Base-by-base conservation (phyloP, 2,888 invertebrate species). In the Oxyscelio sp. region DNA sequence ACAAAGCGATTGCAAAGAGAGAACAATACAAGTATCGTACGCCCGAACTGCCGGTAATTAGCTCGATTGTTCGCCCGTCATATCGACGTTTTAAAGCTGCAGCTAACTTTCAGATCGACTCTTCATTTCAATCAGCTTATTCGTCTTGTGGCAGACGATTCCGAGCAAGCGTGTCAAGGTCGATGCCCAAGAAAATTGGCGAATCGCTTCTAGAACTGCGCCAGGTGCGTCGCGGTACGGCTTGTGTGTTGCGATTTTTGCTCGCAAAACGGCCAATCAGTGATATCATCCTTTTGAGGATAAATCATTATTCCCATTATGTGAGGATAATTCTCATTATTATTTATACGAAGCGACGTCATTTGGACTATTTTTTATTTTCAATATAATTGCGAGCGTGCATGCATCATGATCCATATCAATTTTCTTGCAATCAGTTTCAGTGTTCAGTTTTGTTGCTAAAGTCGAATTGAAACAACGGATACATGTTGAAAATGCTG, bases 151-250 rank as follows among this genome's bases (percentile, higher is more conserved):
- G 81, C 80, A 61, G 80, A 79, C 75, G 82, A 78, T 80, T 78
- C 58, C 71, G 40, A 58, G 77, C 81, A 85, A 85, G 85, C 82
- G 80, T 83, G 85, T 85, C 85, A 85, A 85, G 85, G 85, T 85
- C 85, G 73, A 61, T 59, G 43, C 61, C 54, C 65, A 70, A 66
- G 75, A 65, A 82, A 85, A 85, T 85, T 83, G 80, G 54, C 80
- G 77, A 75, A 79, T 50, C 66, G 66, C 52, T 63, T 75, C 63
- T 68, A 63, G 59, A 45, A 15, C 56, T 50, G 73, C 81, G 70
- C 61, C 74, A 70, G 81, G 81, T 73, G 71, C 59, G 13, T 6
- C 52, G 71, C 50, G 66, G 40, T 48, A 71, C 73, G 59, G 40
- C 45, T 59, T 66, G 63, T 27, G 19, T 40, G 43, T 2, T 43